These are phyloP conservation scores for Leptarthrus brevirostris DNA, from an alignment of 2,888 invertebrate species.

Conservation along the genomic window DNA sequence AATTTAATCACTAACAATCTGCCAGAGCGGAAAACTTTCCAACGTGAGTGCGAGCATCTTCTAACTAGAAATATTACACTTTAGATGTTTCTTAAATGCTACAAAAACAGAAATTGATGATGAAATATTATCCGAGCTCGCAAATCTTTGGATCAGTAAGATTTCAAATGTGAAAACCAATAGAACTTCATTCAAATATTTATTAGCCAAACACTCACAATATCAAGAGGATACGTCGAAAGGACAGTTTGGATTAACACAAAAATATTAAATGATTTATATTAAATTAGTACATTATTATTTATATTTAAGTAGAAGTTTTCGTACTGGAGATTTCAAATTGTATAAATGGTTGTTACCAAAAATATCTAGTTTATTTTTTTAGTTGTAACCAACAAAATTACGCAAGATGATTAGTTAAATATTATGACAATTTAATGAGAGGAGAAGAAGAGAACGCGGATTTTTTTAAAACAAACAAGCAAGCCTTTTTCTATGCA, in stretches of 20 bases:
- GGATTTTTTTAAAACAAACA: conserved; percentile 60
- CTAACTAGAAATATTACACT: too few relatives aligned
- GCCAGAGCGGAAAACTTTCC: too few relatives aligned
- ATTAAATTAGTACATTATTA: conserved; percentile 17
- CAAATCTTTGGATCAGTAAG: too few relatives aligned
- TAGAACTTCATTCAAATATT: too few relatives aligned
- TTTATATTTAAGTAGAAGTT: background rate
- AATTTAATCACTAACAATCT: too few relatives aligned
- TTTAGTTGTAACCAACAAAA: conserved; percentile 61
- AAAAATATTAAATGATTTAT: background rate
- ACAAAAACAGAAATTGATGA: too few relatives aligned
- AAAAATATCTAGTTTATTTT: conserved; percentile 60
- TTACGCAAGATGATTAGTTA: conserved; percentile 59
- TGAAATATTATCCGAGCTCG: too few relatives aligned
- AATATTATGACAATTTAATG: conserved; percentile 59
- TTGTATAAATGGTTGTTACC: conserved; percentile 56
- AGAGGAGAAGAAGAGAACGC: conserved; percentile 59
- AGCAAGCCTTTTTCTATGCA: conserved; percentile 36
- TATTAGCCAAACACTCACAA: background rate
- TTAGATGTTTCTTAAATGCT: too few relatives aligned
- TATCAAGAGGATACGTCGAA: conserved; percentile 2
- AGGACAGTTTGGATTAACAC: conserved; percentile 17
- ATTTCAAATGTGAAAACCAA: too few relatives aligned
- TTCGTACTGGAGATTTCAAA: conserved; percentile 51
- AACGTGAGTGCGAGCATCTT: too few relatives aligned